phyloP scores from a whole-genome alignment of 2,113 vertebrate genomes.

The Cryptomyrus ogoouensis region DNA sequence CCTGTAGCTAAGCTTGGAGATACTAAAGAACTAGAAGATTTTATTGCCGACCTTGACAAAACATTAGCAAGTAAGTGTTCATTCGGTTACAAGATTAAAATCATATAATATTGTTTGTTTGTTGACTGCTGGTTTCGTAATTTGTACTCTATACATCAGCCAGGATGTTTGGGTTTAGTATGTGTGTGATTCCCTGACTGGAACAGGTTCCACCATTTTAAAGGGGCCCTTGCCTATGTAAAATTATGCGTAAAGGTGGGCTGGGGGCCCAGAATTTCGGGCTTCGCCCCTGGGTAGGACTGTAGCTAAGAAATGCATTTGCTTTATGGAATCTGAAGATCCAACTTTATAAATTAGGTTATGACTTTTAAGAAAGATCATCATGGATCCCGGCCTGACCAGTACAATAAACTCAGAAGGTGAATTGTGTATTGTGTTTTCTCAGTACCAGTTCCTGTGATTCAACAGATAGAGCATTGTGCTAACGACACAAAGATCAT shows the following conservation, averaged over 20 bases:
- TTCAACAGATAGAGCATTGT: background rate
- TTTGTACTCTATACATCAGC: background rate
- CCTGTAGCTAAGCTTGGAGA: constrained; percentile 89
- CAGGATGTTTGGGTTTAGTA: background rate
- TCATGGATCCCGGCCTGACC: background rate
- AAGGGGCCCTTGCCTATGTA: background rate
- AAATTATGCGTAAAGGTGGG: background rate
- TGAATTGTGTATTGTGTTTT: background rate
- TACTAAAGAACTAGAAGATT: constrained; percentile 95
- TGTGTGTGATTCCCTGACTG: background rate
- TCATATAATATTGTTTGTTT: constrained; percentile 10
- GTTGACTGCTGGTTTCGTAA: background rate
- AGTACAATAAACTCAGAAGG: background rate
- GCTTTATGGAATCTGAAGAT: background rate
- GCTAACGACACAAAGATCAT: background rate
- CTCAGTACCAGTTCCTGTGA: background rate
- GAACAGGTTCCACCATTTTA: background rate
- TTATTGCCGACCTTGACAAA: constrained; percentile 92
- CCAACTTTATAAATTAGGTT: background rate
- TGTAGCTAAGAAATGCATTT: background rate
- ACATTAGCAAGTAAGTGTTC: constrained; percentile 84
- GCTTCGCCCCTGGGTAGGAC: background rate
- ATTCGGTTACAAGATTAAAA: constrained; percentile 7
- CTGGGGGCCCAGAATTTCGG: background rate
- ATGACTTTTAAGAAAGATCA: background rate